Base-by-base conservation (phyloP, 2,113 vertebrate species). In the Scomber colias region DNA sequence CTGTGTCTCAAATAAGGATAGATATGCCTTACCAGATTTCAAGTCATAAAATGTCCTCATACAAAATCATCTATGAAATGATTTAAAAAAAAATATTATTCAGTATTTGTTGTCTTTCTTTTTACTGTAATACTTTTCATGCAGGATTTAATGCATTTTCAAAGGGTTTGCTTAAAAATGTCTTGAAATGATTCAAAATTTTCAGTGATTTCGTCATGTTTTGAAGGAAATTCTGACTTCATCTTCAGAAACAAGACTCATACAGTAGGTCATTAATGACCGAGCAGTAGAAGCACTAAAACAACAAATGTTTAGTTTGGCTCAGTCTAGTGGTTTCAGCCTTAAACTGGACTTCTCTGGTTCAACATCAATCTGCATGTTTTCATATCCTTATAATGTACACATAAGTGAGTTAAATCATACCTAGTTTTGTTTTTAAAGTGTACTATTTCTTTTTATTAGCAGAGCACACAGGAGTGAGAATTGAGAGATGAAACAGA, bases 281-380 rank as follows among this genome's bases (percentile, higher is more conserved):
- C 12, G 57, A 68, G 72, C 81, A 51, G 78, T 72, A 68, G 85
- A 82, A 90, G 73, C 61, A 66, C 66, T 90, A 82, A 90, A 92
- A 90, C 71, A 93, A 89, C 84, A 92, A 59, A 81, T 56, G 82
- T 92, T 89, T 90, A 70, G 56, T 71, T 92, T 92, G 90, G 89
- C 87, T 77, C 70, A 3, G 60, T 57, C 79, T 8, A 40, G 17
- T 17, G 46, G 48, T 84, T 87, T 86, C 64, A 63, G 63, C 66
- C 75, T 63, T 49, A 71, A 60, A 60, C 66, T 79, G 71, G 73
- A 84, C 57, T 63, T 59, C 70, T 84, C 77, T 51, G 45, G 0
- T 53, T 60, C 75, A 55, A 76, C 56, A 50, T 84, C 63, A 63
- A 7, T 54, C 53, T 50, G 0, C 15, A 30, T 50, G 21, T 35